Base-by-base conservation (phyloP, 2,888 invertebrate species). In the Tachina grossa region DNA sequence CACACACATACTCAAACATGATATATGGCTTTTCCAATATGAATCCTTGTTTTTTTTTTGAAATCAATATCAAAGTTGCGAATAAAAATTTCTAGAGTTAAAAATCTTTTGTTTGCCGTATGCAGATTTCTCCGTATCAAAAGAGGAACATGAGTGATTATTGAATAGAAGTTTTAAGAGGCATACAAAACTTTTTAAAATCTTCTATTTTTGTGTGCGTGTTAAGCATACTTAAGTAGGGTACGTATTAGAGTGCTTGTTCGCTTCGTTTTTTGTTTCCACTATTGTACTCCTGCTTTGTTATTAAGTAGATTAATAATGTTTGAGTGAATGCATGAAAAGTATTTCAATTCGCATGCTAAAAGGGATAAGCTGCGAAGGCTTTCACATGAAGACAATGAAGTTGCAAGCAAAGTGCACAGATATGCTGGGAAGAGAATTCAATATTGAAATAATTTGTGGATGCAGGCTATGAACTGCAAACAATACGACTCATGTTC, bases 201-300 rank as follows among this genome's bases (percentile, higher is more conserved):
- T 66, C 31, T 49, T 83, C 75, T 61, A 80, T 76, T 51, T 74
- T 57, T 68, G 76, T 79, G 83, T 85, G 85, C 79, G 79, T 83
- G 83, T 76, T 83, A 85, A 83, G 79, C 83, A 47, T 79, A 66
- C 55, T 83, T 79, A 79, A 85, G 83, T 76, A 66, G 11, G 31
- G 65, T 65, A 49, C 47, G n/a, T 63, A 72, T 83, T 71, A 31
- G n/a, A 79, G 71, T 72, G 77, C 41, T 66, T 72, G 43, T 68
- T 53, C 51, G 31, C 16, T 51, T 53, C 10, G 10, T 41, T 41
- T 43, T 61, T 13, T 9, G n/a, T 51, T 1, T 13, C 1, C 13
- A 22, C 31, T 9, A 10, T 14, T 39, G 19, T 45, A 9, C 53
- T 55, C n/a, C 43, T 65, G 55, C 65, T 72, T 49, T 63, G 65